Evolutionary conservation across 2,888 invertebrate species (phyloP).

Genomic region (Amphipoea lucens): DNA sequence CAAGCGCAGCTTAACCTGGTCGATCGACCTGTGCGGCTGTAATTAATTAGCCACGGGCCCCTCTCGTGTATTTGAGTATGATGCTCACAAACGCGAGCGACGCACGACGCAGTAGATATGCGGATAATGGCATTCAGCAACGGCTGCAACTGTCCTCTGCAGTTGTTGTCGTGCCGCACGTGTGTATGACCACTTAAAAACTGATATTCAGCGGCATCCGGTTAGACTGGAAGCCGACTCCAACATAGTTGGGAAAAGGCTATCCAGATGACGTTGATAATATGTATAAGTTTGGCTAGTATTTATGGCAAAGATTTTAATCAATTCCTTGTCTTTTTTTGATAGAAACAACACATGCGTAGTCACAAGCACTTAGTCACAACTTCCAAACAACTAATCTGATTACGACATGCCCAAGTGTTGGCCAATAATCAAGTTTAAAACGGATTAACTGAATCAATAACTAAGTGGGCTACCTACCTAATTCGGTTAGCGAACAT

Average conservation of each 20-base stretch:
- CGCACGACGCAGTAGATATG: not conserved
- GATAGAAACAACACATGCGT: not conserved
- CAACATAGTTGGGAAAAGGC: not conserved
- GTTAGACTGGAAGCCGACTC: not conserved
- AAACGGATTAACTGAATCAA: constrained; percentile 46
- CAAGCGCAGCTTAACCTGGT: too few relatives aligned
- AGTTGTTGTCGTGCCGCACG: not conserved
- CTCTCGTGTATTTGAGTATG: not conserved
- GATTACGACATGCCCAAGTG: constrained; percentile 24
- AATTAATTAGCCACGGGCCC: too few relatives aligned
- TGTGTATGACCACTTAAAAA: not conserved
- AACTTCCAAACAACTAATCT: constrained; percentile 35
- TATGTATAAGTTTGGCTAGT: not conserved
- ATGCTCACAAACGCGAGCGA: too few relatives aligned
- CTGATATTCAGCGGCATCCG: not conserved
- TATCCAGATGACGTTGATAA: not conserved
- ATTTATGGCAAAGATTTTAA: not conserved
- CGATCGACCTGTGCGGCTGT: too few relatives aligned
- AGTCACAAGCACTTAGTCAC: not conserved
- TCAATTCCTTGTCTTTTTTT: not conserved
- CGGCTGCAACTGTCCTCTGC: not conserved
- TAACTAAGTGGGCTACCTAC: constrained; percentile 23
- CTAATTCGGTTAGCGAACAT: constrained; percentile 38
- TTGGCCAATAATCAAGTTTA: constrained; percentile 44
- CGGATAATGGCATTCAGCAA: not conserved